Percentiles rank a stretch among this genome's conserved stretches.
phyloP scores from a whole-genome alignment of 2,797 vertebrate species.

The Myotis daubentonii region DNA sequence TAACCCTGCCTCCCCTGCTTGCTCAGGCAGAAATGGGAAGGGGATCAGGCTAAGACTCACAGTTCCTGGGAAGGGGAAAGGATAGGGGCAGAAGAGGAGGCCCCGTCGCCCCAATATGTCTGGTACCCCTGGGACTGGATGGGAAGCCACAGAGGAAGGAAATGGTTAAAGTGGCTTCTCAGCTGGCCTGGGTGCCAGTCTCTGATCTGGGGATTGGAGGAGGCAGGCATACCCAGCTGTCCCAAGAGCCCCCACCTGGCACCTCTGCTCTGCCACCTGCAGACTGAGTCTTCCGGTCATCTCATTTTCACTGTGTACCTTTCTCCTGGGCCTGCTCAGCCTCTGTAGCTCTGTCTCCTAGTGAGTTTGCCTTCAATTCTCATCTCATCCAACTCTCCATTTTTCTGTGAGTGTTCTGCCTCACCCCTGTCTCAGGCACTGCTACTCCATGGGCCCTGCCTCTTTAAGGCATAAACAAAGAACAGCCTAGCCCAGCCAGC shows the following conservation, averaged over 20 bases:
- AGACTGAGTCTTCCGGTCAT: neutral
- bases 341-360: neutral
- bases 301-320: neutral
- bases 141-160: conserved; percentile 68
- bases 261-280: neutral
- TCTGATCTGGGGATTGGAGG: neutral
- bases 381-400: neutral
- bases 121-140: conserved; percentile 5
- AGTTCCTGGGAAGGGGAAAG: neutral
- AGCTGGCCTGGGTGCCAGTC: neutral
- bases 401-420: conserved; percentile 18
- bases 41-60: neutral
- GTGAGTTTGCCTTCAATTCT: neutral
- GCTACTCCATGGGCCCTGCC: neutral
- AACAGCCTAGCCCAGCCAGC: neutral
- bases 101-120: neutral
- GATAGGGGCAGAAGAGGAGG: neutral
- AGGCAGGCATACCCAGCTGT: neutral
- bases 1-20: neutral
- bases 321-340: neutral
- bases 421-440: neutral
- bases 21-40: neutral
- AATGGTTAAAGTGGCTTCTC: conserved; percentile 70
- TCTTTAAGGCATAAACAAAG: conserved; percentile 54
- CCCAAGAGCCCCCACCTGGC: neutral